Conservation (phyloP, 2,888 invertebrate species). For the Noctua pronuba region DNA sequence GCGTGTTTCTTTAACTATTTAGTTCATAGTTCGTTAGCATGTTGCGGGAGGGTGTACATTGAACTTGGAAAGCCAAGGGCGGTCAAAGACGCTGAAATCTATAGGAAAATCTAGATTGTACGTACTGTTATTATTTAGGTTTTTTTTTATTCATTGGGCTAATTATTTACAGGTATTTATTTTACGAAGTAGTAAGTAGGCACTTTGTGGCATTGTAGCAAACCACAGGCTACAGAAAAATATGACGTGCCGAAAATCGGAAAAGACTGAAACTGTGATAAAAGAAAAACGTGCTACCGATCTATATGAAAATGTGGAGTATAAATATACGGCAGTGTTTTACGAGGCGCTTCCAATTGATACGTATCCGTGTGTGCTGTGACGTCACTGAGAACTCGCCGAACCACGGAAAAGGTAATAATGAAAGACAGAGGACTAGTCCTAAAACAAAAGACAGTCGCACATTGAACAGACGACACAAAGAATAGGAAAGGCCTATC, state of each 20-base stretch:
- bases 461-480: neutral
- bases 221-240: constrained; percentile 4
- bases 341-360: constrained; percentile 45
- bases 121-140: neutral
- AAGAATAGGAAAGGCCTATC: neutral
- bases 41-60: constrained; percentile 27
- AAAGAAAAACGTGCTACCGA: constrained; percentile 35
- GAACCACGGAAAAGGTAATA: constrained; percentile 10
- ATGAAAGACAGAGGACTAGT: neutral
- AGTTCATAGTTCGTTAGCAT: constrained; percentile 16
- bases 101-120: constrained; percentile 21
- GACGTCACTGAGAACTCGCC: constrained; percentile 13
- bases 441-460: neutral
- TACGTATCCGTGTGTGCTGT: constrained; percentile 19
- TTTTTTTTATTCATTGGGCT: neutral
- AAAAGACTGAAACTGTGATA: constrained; percentile 26
- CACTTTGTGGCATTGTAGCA: neutral
- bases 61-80: constrained; percentile 53
- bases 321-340: constrained; percentile 39
- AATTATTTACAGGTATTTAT: neutral
- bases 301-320: constrained; percentile 43
- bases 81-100: constrained; percentile 26
- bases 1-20: neutral
- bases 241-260: constrained; percentile 10
- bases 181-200: neutral